Evolutionary conservation across 2,888 invertebrate genomes (phyloP).

Genomic region (Polyommatus iphigenia): DNA sequence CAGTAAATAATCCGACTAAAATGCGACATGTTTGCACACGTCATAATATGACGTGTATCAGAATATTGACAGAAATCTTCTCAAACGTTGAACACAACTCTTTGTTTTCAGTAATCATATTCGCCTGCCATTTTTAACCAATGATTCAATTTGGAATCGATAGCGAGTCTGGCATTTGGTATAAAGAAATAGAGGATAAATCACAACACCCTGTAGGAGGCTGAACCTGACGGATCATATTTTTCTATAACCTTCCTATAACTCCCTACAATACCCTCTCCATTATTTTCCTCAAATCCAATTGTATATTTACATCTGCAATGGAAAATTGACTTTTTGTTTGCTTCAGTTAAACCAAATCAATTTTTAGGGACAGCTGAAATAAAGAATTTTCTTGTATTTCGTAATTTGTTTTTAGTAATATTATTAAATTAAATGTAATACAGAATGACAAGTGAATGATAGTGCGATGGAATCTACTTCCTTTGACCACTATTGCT

Average conservation of each 20-base stretch:
- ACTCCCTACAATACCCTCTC: background rate
- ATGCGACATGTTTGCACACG: too few relatives aligned
- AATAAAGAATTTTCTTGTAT: background rate
- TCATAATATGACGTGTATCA: too few relatives aligned
- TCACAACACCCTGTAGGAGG: background rate
- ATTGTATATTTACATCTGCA: constrained; percentile 9
- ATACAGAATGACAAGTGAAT: too few relatives aligned
- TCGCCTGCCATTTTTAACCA: background rate
- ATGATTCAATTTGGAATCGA: background rate
- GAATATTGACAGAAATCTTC: too few relatives aligned
- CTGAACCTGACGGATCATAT: constrained; percentile 3
- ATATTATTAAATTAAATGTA: background rate
- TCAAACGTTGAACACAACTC: too few relatives aligned
- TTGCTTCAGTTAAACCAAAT: background rate
- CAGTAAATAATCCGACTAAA: too few relatives aligned
- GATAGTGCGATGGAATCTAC: too few relatives aligned
- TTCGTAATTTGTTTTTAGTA: background rate
- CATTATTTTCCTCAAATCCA: background rate
- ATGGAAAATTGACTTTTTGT: background rate
- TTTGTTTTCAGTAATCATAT: background rate
- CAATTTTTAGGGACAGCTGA: background rate
- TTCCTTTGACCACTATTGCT: too few relatives aligned
- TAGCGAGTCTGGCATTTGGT: background rate
- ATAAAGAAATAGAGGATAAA: background rate
- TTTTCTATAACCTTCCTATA: background rate